Base-by-base conservation (phyloP, 2,797 vertebrate species). In the Sparidentex hasta region DNA sequence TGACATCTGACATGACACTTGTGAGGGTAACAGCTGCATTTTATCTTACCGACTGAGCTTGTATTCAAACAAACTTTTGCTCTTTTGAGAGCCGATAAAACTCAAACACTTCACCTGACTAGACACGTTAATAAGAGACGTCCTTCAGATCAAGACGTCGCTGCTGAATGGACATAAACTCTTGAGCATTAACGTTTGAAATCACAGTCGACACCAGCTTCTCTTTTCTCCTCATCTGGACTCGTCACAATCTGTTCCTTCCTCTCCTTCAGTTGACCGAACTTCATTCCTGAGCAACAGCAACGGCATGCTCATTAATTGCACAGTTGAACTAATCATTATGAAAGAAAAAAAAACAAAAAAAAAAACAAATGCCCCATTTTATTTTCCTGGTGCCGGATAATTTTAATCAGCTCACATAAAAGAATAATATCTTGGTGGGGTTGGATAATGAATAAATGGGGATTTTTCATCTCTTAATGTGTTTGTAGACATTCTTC, bases 301-400 rank as follows among this genome's bases (percentile, higher is more conserved):
- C 89, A 75, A 88, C 47, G 17, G 92, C 80, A 73, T 85, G 89
- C 90, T 91, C 90, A 93, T 93, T 88, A 96, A 96, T 95, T 95
- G 93, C 92, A 86, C 90, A 91, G 93, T 94, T 94, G 93, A 95
- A 95, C 93, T 94, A 96, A 81, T 96, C 89, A 81, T 88, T 78
- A 80, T 65, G 66, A 88, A 86, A 76, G 71, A 71, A 89, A 89
- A 92, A 90, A 89, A 89, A 92, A 90, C 80, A n/a, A n/a, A n/a
- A n/a, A n/a, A n/a, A 93, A 88, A 7, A 33, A 33, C 29, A 33
- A 33, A 92, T 79, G 58, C 75, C 63, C 55, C 16, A 80, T 85
- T 88, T 83, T 80, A 82, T 76, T 84, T 81, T 74, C 61, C 55
- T 81, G 54, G 59, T 78, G 59, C 71, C 72, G 72, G 62, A 69